Evolutionary conservation across 2,888 invertebrate genomes (phyloP).

Genomic region (Scaptomyza reducta): DNA sequence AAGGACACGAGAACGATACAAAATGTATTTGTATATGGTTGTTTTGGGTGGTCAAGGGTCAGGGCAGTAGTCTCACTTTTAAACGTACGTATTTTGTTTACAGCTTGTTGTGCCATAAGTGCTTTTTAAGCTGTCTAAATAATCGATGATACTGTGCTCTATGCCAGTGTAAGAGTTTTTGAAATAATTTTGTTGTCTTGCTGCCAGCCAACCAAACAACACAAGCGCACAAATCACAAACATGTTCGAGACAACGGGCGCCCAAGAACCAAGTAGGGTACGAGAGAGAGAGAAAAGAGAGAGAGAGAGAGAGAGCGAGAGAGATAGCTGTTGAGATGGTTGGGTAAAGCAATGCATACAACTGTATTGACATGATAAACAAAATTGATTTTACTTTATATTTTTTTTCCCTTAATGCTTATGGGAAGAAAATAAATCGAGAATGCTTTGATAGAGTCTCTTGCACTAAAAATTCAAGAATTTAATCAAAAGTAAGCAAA

Average conservation of each 20-base stretch:
- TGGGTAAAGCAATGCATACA: slow-evolving; percentile 13
- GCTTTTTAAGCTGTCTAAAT: slow-evolving; percentile 60
- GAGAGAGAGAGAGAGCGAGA: no score
- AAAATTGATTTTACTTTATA: slow-evolving; percentile 36
- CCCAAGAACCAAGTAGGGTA: slow-evolving; percentile 22
- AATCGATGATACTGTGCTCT: slow-evolving; percentile 51
- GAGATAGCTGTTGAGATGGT: background rate
- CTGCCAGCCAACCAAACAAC: slow-evolving; percentile 1
- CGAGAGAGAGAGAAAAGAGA: no score
- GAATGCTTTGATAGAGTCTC: background rate
- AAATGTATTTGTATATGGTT: background rate
- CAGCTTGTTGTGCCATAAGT: slow-evolving; percentile 38
- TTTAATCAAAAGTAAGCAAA: background rate
- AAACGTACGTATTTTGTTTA: slow-evolving; percentile 43
- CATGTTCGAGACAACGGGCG: slow-evolving; percentile 44
- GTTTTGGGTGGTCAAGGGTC: slow-evolving; percentile 16
- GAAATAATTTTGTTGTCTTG: slow-evolving; percentile 33
- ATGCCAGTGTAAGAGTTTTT: slow-evolving; percentile 32
- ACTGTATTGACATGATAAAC: slow-evolving; percentile 59
- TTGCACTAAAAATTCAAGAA: background rate
- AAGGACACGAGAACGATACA: background rate
- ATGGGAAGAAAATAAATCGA: background rate
- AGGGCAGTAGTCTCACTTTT: slow-evolving; percentile 9
- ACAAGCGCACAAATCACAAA: slow-evolving; percentile 35
- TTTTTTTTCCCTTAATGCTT: background rate